These are phyloP conservation scores for Liparis tanakae DNA, from an alignment of 2,797 vertebrate species.

Conservation along the genomic window DNA sequence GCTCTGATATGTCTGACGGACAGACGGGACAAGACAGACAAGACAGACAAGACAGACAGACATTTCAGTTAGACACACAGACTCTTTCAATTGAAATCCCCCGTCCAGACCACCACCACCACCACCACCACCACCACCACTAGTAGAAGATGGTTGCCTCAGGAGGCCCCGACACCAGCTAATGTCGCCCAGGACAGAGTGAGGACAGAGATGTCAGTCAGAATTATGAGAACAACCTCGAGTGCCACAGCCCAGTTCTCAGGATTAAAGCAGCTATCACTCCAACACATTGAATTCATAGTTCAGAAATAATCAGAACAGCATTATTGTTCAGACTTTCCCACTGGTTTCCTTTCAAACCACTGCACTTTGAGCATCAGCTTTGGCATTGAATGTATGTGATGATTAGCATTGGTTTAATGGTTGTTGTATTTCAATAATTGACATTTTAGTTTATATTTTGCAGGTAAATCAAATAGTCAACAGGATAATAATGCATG, in stretches of 20 bases:
- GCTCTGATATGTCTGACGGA: conserved; percentile 92
- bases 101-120: conserved; percentile 6
- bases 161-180: conserved; percentile 44
- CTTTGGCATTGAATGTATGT: no score
- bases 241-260: conserved; percentile 3
- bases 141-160: conserved; percentile 3
- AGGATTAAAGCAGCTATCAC: conserved; percentile 44
- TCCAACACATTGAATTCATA: neutral
- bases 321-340: no score
- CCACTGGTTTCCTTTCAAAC: no score
- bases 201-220: conserved; percentile 33
- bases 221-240: conserved; percentile 52
- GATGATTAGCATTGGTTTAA: no score
- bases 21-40: conserved; percentile 48
- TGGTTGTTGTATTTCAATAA: no score
- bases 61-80: conserved; percentile 23
- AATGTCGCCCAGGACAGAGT: conserved; percentile 29
- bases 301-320: no score
- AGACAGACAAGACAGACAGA: conserved; percentile 40
- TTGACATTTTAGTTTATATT: no score
- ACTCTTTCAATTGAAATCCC: neutral
- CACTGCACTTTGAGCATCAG: no score
- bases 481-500: no score
- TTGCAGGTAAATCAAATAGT: no score
- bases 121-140: neutral